Base-by-base conservation (phyloP, 2,797 vertebrate species). In the Artibeus lituratus region DNA sequence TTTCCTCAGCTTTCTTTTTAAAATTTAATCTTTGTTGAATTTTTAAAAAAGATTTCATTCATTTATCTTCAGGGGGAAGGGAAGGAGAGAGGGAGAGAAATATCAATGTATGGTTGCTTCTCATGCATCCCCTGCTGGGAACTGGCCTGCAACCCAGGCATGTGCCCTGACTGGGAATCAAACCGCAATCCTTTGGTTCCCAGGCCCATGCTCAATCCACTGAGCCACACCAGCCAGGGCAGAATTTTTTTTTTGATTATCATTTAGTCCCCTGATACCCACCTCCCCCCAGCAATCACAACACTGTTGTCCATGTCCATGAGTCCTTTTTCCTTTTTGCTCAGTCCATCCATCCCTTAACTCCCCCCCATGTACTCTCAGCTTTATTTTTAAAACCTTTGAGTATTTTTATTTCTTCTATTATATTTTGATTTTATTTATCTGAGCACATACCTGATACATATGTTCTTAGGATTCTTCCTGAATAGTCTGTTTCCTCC, bases 361-460 rank as follows among this genome's bases (percentile, higher is more conserved):
- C 59, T 14, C 9, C 59, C 11, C 24, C 8, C 3, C 19, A 57
- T 26, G 26, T 11, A 59, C 11, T 62, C 59, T 89, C 7, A 65
- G 37, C 65, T 87, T 90, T 83, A 53, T 96, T 94, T 91, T 94
- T 21, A 74, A 35, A 70, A 26, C 3, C 37, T 39, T 72, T 72
- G 69, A 72, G 16, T 72, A 26, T 42, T 72, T 72, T 24, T 72
- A 72, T 7, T 24, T 87, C 35, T 95, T 92, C 51, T 42, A 1
- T 76, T 32, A 35, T 47, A 47, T 93, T 94, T 89, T 88, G 35
- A 55, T 91, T 94, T 89, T 84, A 42, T 80, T 84, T 94, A 19
- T 94, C 47, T 88, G 74, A 12, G 69, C 15, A 73, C 82, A 81
- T 67, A 76, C 49, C 9, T 82, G 32, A 65, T 57, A 15, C 2